Evolutionary conservation across 2,888 invertebrate genomes (phyloP).

Genomic region (Tridacna crocea): DNA sequence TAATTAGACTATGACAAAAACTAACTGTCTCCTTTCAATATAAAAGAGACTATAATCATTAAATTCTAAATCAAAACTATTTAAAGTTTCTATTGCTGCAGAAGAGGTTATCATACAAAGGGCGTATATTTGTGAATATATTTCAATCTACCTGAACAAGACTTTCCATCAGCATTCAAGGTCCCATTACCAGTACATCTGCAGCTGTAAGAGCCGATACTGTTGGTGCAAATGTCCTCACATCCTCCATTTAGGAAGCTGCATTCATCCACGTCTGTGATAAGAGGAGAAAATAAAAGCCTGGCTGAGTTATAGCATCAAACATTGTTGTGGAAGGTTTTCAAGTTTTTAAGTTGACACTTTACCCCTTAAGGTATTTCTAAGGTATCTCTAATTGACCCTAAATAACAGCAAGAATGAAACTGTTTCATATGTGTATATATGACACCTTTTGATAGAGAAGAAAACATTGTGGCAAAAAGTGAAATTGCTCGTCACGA

Average conservation of each 20-base stretch:
- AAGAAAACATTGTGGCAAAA: too few relatives aligned
- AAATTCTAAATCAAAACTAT: not conserved
- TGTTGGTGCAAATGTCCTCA: conserved; percentile 49
- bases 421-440: too few relatives aligned
- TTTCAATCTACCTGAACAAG: conserved; percentile 27
- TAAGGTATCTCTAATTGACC: too few relatives aligned
- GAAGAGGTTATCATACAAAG: not conserved
- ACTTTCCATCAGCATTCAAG: conserved; percentile 27
- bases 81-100: not conserved
- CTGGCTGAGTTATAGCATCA: not conserved
- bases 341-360: not conserved
- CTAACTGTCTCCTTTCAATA: not conserved
- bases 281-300: not conserved
- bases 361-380: not conserved
- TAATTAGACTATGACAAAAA: not conserved
- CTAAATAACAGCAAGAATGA: too few relatives aligned
- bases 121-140: not conserved
- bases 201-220: conserved; percentile 47
- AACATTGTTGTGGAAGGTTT: not conserved
- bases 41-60: not conserved
- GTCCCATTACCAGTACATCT: conserved; percentile 32
- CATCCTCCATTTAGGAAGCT: conserved; percentile 42
- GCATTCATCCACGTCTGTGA: conserved; percentile 57
- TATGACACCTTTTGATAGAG: too few relatives aligned
- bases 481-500: too few relatives aligned